Base-by-base conservation (phyloP, 2,888 invertebrate species). In the Drosophila monieri region DNA sequence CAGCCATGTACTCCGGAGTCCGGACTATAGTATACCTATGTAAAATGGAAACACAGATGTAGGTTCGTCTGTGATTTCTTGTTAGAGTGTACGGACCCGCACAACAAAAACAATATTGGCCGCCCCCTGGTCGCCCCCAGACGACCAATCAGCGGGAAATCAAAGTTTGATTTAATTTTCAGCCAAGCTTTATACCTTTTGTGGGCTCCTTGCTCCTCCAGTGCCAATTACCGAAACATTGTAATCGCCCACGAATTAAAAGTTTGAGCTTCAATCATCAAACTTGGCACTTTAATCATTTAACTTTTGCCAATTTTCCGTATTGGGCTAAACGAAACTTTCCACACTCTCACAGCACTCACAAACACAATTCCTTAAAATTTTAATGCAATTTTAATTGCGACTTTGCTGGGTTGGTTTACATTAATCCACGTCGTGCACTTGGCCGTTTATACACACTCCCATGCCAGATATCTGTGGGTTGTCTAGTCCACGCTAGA, bases 361-460 rank as follows among this genome's bases (percentile, higher is more conserved):
- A 71, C 61, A 71, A 49, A 49, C 27, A 27, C 54, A 30, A 65
- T 73, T 48, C 43, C 39, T 66, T 66, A 10, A 73, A 73, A 56
- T 51, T 52, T 32, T 54, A 71, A 67, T 71, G 74, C 74, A 73
- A 58, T 67, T 74, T 66, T 54, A 66, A 58, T 73, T 73, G 49
- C 52, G 44, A 44, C 43, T 72, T 51, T 49, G 44, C 49, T 44
- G 44, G 67, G 35, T 35, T 35, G 35, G 35, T 35, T 35, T 54
- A 73, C 54, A 51, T 69, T 66, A 61, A 66, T 85, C 60, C 73
- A 85, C 66, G 69, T 78, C n/a, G 49, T 62, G 61, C 69, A 79
- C 59, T 83, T 32, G 83, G 79, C 54, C 78, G 76, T 83, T 78
- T 78, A 70, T 78, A 81, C 65, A 73, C 66, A 44, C 27, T 61